Percentiles rank a stretch among this genome's conserved stretches.
Conservation (phyloP, 2,888 invertebrate genomes). For the Lasiommata megera region DNA sequence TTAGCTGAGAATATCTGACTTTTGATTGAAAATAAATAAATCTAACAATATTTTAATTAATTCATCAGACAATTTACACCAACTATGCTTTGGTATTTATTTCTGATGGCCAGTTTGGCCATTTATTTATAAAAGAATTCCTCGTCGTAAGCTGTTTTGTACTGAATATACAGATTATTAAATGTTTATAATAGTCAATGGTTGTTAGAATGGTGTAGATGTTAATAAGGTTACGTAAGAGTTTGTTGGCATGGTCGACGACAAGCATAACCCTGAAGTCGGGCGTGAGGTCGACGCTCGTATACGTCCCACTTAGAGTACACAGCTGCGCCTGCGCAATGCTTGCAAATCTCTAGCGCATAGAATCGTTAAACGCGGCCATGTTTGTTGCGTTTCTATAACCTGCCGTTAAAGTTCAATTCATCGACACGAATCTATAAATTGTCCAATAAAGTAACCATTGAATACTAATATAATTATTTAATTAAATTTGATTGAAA, state of each 20-base stretch:
- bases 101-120: too few relatives aligned
- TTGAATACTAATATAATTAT: constrained; percentile 14
- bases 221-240: constrained; percentile 37
- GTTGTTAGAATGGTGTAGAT: constrained; percentile 25
- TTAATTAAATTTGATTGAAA: constrained; percentile 10
- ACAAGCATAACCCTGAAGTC: constrained; percentile 73
- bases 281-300: constrained; percentile 73
- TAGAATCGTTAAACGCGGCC: constrained; percentile 42
- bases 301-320: constrained; percentile 70
- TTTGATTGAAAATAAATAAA: too few relatives aligned
- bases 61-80: too few relatives aligned
- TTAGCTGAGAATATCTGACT: background rate
- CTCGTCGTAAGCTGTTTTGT: too few relatives aligned
- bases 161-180: too few relatives aligned
- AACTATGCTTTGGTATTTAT: too few relatives aligned
- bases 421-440: constrained; percentile 17
- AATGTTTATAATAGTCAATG: constrained; percentile 10
- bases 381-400: constrained; percentile 38
- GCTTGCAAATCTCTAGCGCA: constrained; percentile 67
- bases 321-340: constrained; percentile 55
- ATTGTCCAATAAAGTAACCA: constrained; percentile 12
- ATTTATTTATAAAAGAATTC: too few relatives aligned
- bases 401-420: constrained; percentile 21
- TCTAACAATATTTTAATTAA: too few relatives aligned
- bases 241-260: constrained; percentile 37